Percentiles rank a stretch among this genome's conserved stretches.
Conservation (phyloP, 2,888 invertebrate species). For the Tuta absoluta region DNA sequence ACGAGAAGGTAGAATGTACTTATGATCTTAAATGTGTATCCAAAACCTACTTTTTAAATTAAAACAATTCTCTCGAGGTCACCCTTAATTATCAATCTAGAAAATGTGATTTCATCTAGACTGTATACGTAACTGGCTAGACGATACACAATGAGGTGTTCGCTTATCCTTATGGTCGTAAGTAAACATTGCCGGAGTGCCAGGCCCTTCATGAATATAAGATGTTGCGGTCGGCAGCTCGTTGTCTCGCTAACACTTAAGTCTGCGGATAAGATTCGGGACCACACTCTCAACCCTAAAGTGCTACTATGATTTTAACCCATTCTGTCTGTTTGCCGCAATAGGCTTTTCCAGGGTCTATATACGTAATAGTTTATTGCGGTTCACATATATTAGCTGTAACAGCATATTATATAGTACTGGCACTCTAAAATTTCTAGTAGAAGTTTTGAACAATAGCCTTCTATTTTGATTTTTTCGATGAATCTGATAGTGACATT, state of each 20-base stretch:
- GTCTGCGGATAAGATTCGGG: constrained; percentile 56
- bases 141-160: not conserved
- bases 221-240: constrained; percentile 58
- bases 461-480: not conserved
- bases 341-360: constrained; percentile 23
- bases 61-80: no score
- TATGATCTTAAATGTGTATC: no score
- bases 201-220: constrained; percentile 67
- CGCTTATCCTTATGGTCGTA: not conserved
- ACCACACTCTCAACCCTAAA: constrained; percentile 49
- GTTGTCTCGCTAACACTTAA: constrained; percentile 60
- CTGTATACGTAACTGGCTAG: not conserved
- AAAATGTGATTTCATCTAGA: no score
- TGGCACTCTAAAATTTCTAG: not conserved
- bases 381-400: not conserved
- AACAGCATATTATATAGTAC: not conserved
- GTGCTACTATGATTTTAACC: constrained; percentile 51
- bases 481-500: not conserved
- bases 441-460: not conserved
- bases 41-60: no score
- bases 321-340: constrained; percentile 36
- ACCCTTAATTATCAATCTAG: no score
- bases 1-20: no score
- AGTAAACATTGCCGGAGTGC: constrained; percentile 1
- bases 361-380: constrained; percentile 11